Conservation (phyloP, 2,797 vertebrate species). For the Tamandua tetradactyla region DNA sequence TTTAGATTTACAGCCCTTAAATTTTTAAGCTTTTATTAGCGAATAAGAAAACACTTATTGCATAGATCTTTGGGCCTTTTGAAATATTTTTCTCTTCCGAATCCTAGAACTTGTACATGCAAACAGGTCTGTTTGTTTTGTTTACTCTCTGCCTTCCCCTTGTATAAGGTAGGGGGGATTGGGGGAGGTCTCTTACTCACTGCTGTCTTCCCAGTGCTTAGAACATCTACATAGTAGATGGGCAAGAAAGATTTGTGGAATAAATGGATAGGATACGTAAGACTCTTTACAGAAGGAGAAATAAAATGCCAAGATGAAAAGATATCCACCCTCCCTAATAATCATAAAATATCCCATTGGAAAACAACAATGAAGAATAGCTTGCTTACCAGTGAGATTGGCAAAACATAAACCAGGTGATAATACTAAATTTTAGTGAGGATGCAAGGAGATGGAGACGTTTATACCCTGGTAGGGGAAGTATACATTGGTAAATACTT, state of each 20-base stretch:
- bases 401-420: not conserved
- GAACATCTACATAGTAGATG: not conserved
- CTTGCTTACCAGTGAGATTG: not conserved
- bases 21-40: slow-evolving; percentile 37
- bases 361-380: not conserved
- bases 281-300: not conserved
- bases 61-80: not conserved
- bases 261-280: not conserved
- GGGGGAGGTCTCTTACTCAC: not conserved
- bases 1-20: slow-evolving; percentile 19
- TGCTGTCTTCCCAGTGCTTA: not conserved
- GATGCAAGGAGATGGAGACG: not conserved
- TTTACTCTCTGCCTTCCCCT: not conserved
- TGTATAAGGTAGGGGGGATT: accelerated
- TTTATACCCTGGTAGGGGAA: too few relatives aligned
- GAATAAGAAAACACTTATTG: not conserved
- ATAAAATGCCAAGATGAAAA: not conserved
- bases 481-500: not conserved
- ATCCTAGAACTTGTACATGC: not conserved
- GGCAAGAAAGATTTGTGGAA: not conserved
- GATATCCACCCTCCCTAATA: not conserved
- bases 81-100: not conserved
- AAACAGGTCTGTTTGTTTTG: not conserved
- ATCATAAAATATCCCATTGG: not conserved
- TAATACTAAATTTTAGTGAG: not conserved